Base-by-base conservation (phyloP, 2,797 vertebrate species). In the Eptatretus atami region DNA sequence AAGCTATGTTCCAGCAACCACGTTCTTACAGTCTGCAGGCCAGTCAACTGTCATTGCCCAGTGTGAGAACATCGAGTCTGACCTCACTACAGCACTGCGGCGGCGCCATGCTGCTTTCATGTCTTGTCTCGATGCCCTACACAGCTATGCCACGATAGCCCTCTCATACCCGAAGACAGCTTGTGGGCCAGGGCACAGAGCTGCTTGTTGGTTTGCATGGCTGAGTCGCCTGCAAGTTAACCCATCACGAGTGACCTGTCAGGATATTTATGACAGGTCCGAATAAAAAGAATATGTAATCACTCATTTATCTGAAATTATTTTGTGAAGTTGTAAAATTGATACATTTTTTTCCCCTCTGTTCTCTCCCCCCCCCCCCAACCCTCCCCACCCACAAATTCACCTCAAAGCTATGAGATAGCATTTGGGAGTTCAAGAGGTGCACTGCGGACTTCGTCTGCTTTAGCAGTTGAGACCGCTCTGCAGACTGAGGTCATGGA, bases 71-170 rank as follows among this genome's bases (percentile, higher is more conserved):
- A 75, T 93, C 65, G 92, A 98, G 70, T 85, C 80, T 0, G 92
- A 98, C 70, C 76, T 94, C 31, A 76, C 81, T 6, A 73, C 81
- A 6, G 66, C 94, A 65, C 77, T 96, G 63, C 92, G 96, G 75
- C 92, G 96, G 74, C 78, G 92, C 1, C 81, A 86, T 1, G 82
- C 80, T 0, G 77, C 86, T 19, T 76, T 96, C 10, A 79, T 81
- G 0, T 79, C 82, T 9, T 96, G 87, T 67, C 77, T 98, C 52
- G 92, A 98, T 53, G 86, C 95, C 65, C 69, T 98, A 61, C 92
- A 98, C 77, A 94, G 83, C 73, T 98, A 98, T 1, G 92, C 90
- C 53, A 94, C 92, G 0, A 88, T 96, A 13, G 86, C 84, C 13
- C 71, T 96, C 72, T 77, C 94, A 65, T 98, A 98, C 69, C 90